Evolutionary conservation across 2,113 vertebrate genomes (phyloP), one percentile per base, ranked within the genome.

Genomic region (Ornithorhynchus anatinus): DNA sequence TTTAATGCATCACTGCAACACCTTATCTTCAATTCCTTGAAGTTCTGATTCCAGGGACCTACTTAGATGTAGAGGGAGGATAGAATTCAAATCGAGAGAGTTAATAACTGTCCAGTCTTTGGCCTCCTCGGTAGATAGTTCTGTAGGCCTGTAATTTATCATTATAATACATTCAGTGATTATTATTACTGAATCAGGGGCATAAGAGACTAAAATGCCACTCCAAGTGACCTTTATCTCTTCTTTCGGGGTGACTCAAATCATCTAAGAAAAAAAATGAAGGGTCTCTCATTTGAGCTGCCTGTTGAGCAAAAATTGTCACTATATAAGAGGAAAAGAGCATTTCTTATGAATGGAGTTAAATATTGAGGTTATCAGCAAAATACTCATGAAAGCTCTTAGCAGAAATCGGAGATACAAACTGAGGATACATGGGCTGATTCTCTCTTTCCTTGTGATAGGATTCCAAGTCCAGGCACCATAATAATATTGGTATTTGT

Each of bases 141-240:
- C n/a, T n/a, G n/a, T n/a, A n/a, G n/a, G n/a, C n/a, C n/a, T n/a
- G n/a, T n/a, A n/a, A n/a, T n/a, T n/a, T n/a, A n/a, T n/a, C n/a
- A n/a, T n/a, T n/a, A n/a, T n/a, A n/a, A n/a, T n/a, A n/a, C n/a
- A n/a, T n/a, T n/a, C n/a, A n/a, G n/a, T n/a, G n/a, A n/a, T n/a
- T n/a, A n/a, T n/a, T n/a, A n/a, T 77, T 81, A 52, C 12, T 59
- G 39, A 80, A 25, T 5, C 13, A 73, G 31, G 31, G 65, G 37
- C 47, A 68, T 36, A 51, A 72, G 1, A 8, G 11, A 9, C n/a
- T n/a, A 43, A 53, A 60, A 52, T 13, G 54, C 17, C 17, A 32
- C 2, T 43, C 14, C 0, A 0, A 63, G 19, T 39, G 67, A 63
- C 20, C 6, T 65, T 60, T 75, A 29, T 51, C 42, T 57, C 2